These are phyloP conservation scores for Pluvialis apricaria DNA, from an alignment of 2,113 vertebrate genomes.

Conservation along the genomic window DNA sequence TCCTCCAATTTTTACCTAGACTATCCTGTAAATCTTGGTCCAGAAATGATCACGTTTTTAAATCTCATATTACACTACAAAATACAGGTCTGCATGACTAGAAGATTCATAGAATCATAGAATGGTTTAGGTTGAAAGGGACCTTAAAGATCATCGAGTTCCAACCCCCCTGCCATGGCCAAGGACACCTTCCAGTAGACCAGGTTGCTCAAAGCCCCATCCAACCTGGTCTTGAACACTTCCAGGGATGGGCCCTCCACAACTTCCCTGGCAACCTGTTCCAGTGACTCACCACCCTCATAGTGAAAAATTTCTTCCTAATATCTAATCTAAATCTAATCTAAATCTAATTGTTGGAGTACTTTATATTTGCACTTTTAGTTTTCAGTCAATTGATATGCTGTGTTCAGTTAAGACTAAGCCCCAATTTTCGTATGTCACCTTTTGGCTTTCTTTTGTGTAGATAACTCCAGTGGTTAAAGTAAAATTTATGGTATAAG, in stretches of 20 bases:
- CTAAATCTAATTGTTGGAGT: not conserved
- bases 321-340: too few relatives aligned
- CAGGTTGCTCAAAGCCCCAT: too few relatives aligned
- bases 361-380: not conserved
- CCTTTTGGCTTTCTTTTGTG: not conserved
- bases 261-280: too few relatives aligned
- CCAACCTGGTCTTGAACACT: too few relatives aligned
- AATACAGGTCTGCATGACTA: not conserved
- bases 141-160: too few relatives aligned
- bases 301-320: too few relatives aligned
- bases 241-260: too few relatives aligned
- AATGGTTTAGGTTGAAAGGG: too few relatives aligned
- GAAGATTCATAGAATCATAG: not conserved
- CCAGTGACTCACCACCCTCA: too few relatives aligned
- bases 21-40: not conserved
- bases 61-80: not conserved
- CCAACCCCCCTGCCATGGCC: too few relatives aligned
- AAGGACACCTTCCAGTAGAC: too few relatives aligned
- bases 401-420: not conserved
- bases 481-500: not conserved
- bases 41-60: not conserved
- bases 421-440: not conserved
- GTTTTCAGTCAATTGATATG: not conserved
- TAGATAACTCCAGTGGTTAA: not conserved
- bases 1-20: not conserved